Conservation (phyloP, 2,888 invertebrate species). For the Criorhina ranunculi region DNA sequence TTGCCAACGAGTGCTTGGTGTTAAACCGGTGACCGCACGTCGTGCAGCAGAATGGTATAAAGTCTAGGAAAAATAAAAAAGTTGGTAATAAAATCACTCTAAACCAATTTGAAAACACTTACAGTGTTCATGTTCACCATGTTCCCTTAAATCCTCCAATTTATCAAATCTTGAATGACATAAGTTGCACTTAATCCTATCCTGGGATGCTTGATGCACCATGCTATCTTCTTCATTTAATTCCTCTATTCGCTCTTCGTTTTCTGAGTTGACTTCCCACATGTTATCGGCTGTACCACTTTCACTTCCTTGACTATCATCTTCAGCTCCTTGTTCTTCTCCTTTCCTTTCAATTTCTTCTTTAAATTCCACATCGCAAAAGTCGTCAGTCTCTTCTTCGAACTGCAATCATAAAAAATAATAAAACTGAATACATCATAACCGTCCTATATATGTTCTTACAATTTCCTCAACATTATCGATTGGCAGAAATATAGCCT, state of each 20-base stretch:
- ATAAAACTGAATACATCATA: not conserved
- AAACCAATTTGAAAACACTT: not conserved
- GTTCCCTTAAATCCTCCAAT: conserved; percentile 65
- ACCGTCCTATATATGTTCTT: not conserved
- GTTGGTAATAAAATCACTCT: not conserved
- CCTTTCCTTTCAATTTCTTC: conserved; percentile 3
- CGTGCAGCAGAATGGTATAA: conserved; percentile 18
- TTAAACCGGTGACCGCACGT: conserved; percentile 46
- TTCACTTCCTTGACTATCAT: conserved; percentile 16
- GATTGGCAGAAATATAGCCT: conserved; percentile 36
- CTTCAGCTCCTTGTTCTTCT: conserved; percentile 9
- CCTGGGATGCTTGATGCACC: not conserved
- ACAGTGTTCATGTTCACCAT: conserved; percentile 74
- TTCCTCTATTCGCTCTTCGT: conserved; percentile 20
- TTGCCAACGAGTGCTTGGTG: conserved; percentile 7
- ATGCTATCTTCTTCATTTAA: conserved; percentile 2
- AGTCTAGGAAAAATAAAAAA: conserved; percentile 16
- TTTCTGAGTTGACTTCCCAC: conserved; percentile 21
- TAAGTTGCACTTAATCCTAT: conserved; percentile 69
- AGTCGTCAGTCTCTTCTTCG: conserved; percentile 36
- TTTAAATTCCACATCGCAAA: not conserved
- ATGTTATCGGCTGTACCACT: conserved; percentile 2
- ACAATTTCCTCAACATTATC: conserved; percentile 45
- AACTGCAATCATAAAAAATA: conserved; percentile 21
- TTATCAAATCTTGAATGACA: conserved; percentile 57